Base-by-base conservation (phyloP, 2,888 invertebrate genomes). In the Encarsia formosa region DNA sequence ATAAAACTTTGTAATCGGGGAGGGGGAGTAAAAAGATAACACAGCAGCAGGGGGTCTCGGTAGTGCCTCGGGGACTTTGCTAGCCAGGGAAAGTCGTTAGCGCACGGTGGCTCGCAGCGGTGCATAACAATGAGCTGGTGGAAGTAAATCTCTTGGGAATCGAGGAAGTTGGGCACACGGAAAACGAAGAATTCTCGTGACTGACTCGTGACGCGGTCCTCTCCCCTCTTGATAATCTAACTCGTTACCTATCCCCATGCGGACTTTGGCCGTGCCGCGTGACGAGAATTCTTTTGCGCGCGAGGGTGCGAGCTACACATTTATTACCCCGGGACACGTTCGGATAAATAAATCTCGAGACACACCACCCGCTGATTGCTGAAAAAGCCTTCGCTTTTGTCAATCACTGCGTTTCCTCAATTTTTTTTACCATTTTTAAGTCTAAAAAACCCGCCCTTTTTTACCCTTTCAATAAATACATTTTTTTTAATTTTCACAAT, bases 91-190 rank as follows among this genome's bases (percentile, higher is more conserved):
- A 60, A 60, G 59, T 63, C 63, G 61, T 63, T 63, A 61, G 61
- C 58, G 52, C 57, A 43, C 53, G 57, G 50, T 57, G n/a, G n/a
- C n/a, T n/a, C 52, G 54, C 57, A 64, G 67, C 70, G 69, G 71
- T 73, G 73, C 73, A 73, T 73, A 71, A 67, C 70, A 73, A 73
- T 73, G 73, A 59, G 63, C 57, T 58, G 64, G n/a, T n/a, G n/a
- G n/a, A n/a, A n/a, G n/a, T 63, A 70, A 71, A 69, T 61, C 73
- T 68, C 72, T 63, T 71, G 73, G 72, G 73, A 73, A 71, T 66
- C 62, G 55, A 60, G 64, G 5, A 5, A 15, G n/a, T 5, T 15
- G 34, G 5, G 11, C 26, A 26, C 26, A 26, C 26, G 11, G 6
- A 26, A 26, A 6, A 26, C 26, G 11, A 8, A 6, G 26, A 11